Evolutionary conservation across 2,797 vertebrate genomes (phyloP).

Genomic region (Neosalanx taihuensis): DNA sequence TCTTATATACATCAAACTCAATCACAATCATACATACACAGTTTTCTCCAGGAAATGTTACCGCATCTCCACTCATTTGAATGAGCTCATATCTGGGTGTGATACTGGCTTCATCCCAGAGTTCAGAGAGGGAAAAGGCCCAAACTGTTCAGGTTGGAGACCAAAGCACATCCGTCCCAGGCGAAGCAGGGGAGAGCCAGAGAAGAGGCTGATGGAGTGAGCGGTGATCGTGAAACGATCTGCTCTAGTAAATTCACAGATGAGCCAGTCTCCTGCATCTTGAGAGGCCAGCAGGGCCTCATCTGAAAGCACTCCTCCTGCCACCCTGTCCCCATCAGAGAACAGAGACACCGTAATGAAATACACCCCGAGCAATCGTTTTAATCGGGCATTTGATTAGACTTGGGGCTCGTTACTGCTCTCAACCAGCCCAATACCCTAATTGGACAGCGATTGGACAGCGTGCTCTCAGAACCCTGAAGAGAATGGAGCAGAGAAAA

Average conservation of each 20-base stretch:
- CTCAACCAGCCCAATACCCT: constrained; percentile 3
- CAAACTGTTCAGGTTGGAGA: too few relatives aligned
- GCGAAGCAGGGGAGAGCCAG: too few relatives aligned
- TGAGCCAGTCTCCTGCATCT: too few relatives aligned
- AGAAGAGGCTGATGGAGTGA: too few relatives aligned
- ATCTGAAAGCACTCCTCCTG: background rate
- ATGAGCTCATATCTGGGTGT: background rate
- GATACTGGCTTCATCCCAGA: too few relatives aligned
- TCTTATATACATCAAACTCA: background rate
- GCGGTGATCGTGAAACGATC: too few relatives aligned
- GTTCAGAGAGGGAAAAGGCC: too few relatives aligned
- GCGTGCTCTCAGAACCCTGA: background rate
- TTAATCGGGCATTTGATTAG: constrained; percentile 45
- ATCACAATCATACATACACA: background rate
- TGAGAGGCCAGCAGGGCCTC: constrained; percentile 3
- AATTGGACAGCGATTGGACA: background rate
- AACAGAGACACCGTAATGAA: constrained; percentile 28
- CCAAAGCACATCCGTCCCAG: too few relatives aligned
- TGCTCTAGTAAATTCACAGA: too few relatives aligned
- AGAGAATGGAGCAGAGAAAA: background rate
- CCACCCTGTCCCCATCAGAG: constrained; percentile 36
- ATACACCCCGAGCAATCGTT: constrained; percentile 31
- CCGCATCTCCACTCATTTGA: background rate
- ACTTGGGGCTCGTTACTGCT: constrained; percentile 24
- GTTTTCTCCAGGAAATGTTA: background rate